phyloP scores from a whole-genome alignment of 2,113 vertebrate species.

The Maylandia zebra region DNA sequence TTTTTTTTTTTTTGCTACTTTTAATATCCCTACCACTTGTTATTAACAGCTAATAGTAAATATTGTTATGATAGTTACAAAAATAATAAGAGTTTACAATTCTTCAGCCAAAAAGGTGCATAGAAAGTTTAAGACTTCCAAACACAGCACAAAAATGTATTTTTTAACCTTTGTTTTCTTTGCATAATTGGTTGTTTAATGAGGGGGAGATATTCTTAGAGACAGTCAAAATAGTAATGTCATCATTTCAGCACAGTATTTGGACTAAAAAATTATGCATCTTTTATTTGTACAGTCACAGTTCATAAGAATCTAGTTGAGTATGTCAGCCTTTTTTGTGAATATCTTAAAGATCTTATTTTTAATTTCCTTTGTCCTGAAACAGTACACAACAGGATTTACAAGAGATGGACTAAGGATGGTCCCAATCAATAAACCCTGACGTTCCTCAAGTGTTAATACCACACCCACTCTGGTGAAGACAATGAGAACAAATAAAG shows the following conservation, averaged over 20 bases:
- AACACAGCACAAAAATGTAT: not conserved
- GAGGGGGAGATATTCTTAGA: not conserved
- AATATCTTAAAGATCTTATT: not conserved
- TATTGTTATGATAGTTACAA: not conserved
- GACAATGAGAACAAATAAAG: not conserved
- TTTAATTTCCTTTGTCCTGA: not conserved
- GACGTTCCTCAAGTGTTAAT: not conserved
- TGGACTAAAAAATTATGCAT: not conserved
- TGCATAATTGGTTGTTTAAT: not conserved
- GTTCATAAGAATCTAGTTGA: rapidly evolving
- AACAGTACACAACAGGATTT: not conserved
- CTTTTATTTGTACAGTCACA: not conserved
- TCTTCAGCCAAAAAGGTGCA: not conserved
- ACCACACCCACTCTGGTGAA: not conserved
- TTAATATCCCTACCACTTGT: not conserved
- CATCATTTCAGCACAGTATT: not conserved
- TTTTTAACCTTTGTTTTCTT: not conserved
- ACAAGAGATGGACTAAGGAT: not conserved
- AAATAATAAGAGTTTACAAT: not conserved
- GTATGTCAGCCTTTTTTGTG: not conserved
- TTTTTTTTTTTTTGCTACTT: not conserved
- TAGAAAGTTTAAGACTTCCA: not conserved
- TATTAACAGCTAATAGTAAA: not conserved
- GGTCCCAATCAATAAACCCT: not conserved
- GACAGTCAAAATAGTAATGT: not conserved